phyloP scores from a whole-genome alignment of 2,888 invertebrate genomes.

The Leistus spinibarbis region DNA sequence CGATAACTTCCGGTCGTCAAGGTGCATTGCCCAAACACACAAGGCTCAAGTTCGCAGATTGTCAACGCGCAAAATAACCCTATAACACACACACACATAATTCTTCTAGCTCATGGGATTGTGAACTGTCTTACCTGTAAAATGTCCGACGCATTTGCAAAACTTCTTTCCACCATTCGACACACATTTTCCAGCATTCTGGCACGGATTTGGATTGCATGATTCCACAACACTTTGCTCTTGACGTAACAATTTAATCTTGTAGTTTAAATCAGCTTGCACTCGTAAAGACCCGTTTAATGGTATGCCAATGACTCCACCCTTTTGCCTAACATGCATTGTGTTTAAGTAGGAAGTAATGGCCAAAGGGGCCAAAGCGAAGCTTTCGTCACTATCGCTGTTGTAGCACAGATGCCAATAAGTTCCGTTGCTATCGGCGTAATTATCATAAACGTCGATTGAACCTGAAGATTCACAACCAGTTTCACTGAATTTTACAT shows the following conservation, averaged over 20 bases:
- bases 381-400: conserved; percentile 49
- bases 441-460: conserved; percentile 65
- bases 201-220: conserved; percentile 76
- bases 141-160: conserved; percentile 75
- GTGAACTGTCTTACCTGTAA: conserved; percentile 63
- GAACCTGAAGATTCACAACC: conserved; percentile 50
- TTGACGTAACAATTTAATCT: conserved; percentile 66
- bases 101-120: not conserved
- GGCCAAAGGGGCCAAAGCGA: conserved; percentile 58
- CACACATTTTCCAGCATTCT: conserved; percentile 72
- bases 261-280: conserved; percentile 68
- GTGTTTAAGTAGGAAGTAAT: conserved; percentile 74
- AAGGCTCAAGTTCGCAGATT: conserved; percentile 75
- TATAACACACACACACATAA: conserved; percentile 48
- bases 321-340: conserved; percentile 64
- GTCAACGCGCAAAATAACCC: conserved; percentile 78
- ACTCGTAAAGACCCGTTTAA: conserved; percentile 69
- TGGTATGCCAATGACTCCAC: conserved; percentile 57
- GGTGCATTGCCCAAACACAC: conserved; percentile 70
- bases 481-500: conserved; percentile 57
- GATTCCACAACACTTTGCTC: conserved; percentile 68
- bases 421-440: conserved; percentile 73
- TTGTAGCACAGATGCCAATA: conserved; percentile 69
- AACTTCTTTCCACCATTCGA: conserved; percentile 63
- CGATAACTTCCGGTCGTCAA: conserved; percentile 59